These are phyloP conservation scores for Hoplostethus atlanticus DNA, from an alignment of 2,797 vertebrate genomes.

Conservation along the genomic window DNA sequence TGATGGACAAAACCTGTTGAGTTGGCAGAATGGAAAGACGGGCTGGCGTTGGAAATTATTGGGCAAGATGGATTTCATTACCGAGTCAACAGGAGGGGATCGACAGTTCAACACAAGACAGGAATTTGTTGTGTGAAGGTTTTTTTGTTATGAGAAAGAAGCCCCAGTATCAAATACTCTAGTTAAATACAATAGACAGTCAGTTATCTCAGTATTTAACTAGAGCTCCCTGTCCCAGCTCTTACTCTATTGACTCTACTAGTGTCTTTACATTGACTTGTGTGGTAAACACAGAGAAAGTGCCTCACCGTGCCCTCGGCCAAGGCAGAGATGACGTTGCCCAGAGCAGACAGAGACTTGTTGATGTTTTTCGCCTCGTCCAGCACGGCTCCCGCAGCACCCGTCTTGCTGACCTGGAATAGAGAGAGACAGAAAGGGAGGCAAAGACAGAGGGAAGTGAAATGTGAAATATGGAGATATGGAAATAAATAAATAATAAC, in stretches of 20 bases:
- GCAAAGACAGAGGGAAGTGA: not conserved
- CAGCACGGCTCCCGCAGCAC: constrained; percentile 95
- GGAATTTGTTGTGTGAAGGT: no score
- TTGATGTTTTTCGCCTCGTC: constrained; percentile 99
- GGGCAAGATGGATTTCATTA: constrained; percentile 11
- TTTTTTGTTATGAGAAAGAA: no score
- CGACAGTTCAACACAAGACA: not conserved
- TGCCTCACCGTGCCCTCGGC: constrained; percentile 94
- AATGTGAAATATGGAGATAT: not conserved
- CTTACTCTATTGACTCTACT: not conserved
- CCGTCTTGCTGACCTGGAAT: constrained; percentile 97
- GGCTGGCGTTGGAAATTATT: not conserved
- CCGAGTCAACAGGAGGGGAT: not conserved
- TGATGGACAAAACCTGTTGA: constrained; percentile 22
- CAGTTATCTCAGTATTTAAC: not conserved
- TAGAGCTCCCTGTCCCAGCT: not conserved
- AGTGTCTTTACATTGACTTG: not conserved
- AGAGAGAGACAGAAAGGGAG: constrained; percentile 3
- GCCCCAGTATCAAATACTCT: no score
- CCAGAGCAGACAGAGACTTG: constrained; percentile 96
- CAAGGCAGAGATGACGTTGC: constrained; percentile 98
- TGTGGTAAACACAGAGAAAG: not conserved
- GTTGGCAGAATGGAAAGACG: constrained; percentile 27
- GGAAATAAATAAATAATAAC: no score
- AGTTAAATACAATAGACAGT: not conserved